Evolutionary conservation across 2,797 vertebrate species (phyloP).

Genomic region (Propithecus deckenii): DNA sequence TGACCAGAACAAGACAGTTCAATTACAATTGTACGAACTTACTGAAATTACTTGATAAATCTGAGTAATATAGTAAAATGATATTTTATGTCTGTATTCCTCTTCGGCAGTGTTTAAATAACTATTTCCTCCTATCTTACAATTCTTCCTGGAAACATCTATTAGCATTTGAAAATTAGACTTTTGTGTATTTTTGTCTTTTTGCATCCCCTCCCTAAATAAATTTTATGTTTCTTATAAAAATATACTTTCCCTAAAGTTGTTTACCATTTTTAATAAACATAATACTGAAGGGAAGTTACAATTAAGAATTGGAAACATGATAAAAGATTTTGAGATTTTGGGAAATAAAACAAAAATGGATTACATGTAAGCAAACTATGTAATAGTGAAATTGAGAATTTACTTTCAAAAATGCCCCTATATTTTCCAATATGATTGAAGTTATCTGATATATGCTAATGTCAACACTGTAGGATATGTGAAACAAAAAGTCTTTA

Average conservation of each 20-base stretch:
- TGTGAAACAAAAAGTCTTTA: neutral
- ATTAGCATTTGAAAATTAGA: neutral
- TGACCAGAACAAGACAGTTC: neutral
- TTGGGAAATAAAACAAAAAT: neutral
- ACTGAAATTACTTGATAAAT: conserved; percentile 22
- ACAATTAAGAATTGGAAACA: neutral
- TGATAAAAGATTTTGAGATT: neutral
- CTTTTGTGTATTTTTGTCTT: neutral
- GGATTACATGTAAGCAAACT: neutral
- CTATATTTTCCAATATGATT: neutral
- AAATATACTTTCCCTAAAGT: neutral
- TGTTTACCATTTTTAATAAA: neutral
- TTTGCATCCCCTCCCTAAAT: neutral
- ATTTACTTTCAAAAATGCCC: neutral
- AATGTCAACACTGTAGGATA: neutral
- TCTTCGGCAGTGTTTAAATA: neutral
- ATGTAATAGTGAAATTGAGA: neutral
- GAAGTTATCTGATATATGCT: neutral
- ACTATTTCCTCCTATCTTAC: neutral
- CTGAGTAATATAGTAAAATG: neutral
- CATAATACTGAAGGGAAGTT: neutral
- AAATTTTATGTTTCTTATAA: neutral
- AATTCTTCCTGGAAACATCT: neutral
- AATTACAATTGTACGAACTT: neutral
- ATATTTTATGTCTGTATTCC: neutral